phyloP scores from a whole-genome alignment of 2,888 invertebrate genomes.

The Caenorhabditis angaria region DNA sequence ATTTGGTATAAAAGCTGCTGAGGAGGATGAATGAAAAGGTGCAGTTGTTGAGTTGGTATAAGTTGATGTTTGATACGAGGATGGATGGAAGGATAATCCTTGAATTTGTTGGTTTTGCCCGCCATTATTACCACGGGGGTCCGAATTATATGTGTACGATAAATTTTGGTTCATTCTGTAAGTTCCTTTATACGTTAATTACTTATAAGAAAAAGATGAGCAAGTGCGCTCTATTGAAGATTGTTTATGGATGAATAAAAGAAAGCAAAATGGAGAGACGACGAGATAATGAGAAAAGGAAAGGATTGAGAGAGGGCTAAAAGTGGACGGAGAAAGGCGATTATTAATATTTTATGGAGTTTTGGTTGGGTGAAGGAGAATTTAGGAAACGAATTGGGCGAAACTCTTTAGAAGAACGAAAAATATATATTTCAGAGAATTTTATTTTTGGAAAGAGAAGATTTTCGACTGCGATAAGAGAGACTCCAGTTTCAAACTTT shows the following conservation, averaged over 20 bases:
- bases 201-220: too few species aligned
- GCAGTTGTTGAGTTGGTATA: slow-evolving; percentile 48
- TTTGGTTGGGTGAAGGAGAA: not conserved
- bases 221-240: too few species aligned
- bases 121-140: slow-evolving; percentile 41
- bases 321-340: slow-evolving; percentile 4
- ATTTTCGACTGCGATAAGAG: too few species aligned
- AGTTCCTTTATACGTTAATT: not conserved
- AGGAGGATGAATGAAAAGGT: slow-evolving; percentile 42
- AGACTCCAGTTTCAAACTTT: too few species aligned
- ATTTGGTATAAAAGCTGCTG: slow-evolving; percentile 47
- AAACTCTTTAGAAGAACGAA: too few species aligned
- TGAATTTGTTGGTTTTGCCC: slow-evolving; percentile 46
- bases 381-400: not conserved
- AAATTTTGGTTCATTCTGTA: slow-evolving; percentile 53
- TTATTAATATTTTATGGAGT: not conserved
- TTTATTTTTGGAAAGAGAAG: too few species aligned
- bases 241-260: too few species aligned
- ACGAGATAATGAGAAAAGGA: slow-evolving; percentile 1
- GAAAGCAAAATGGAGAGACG: slow-evolving; percentile 4
- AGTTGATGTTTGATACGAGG: slow-evolving; percentile 47
- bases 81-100: slow-evolving; percentile 49
- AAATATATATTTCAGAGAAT: too few species aligned
- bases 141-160: slow-evolving; percentile 47
- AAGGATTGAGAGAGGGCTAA: slow-evolving; percentile 6